Base-by-base conservation (phyloP, 2,888 invertebrate genomes). In the Lasioglossum morio region DNA sequence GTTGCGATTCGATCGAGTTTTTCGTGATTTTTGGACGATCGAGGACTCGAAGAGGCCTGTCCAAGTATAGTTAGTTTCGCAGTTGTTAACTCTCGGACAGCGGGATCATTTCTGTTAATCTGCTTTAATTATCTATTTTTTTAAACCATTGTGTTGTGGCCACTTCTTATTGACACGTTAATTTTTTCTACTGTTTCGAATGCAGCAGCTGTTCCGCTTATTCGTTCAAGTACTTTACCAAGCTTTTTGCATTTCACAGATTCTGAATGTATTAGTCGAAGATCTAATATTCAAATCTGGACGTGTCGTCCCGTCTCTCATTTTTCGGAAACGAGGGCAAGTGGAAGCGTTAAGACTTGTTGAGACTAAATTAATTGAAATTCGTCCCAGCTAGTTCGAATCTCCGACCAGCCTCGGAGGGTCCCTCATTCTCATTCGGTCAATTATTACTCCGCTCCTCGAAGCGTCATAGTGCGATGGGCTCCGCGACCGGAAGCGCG, bases 401-500 rank as follows among this genome's bases (percentile, higher is more conserved):
- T 37, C 57, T 37, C 27, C 37, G 8, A 27, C 8, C 77, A 40
- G 27, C 43, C 86, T 75, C 77, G 60, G 77, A 48, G 85, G 81
- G 81, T 81, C 63, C 81, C 70, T 79, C 10, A 53, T 53, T 53
- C 53, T 53, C 46, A 81, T 83, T 86, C 86, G 87, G 87, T 87
- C 87, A 87, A 87, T 87, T 87, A 86, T 87, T 82, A 85, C 77
- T 86, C 53, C 37, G 72, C 77, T 77, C 69, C 70, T 70, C 53
- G 43, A 43, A 63, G 75, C 46, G 63, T 75, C 75, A 53, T 53
- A 66, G 66, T 40, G 66, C 66, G 40, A 79, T 34, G 53, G 79
- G 34, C 48, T 76, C 48, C 76, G 86, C 77, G 66, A 80, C 75
- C 82, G 86, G 79, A 77, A 79, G 77, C 84, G 75, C 79, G 69